Evolutionary conservation across 2,113 vertebrate species (phyloP).

Genomic region (Hippocampus comes): DNA sequence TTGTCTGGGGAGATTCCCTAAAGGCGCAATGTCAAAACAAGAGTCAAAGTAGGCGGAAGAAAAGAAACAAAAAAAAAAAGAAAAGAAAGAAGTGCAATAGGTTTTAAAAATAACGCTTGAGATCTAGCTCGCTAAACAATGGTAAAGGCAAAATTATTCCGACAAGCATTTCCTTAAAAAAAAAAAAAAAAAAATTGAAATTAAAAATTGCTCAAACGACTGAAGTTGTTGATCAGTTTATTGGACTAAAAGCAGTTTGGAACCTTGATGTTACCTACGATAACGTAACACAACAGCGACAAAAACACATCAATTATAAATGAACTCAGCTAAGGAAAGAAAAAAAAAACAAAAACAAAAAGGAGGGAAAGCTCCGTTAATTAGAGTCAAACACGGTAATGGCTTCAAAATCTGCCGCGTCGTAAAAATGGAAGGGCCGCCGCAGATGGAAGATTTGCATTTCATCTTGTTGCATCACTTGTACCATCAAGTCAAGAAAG

Average conservation of each 20-base stretch:
- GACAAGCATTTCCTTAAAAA: no score
- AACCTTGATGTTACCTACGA: no score
- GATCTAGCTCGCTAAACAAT: neutral
- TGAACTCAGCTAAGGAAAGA: neutral
- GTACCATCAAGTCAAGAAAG: neutral
- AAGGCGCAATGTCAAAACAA: constrained; percentile 4
- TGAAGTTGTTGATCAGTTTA: no score
- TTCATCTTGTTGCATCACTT: constrained; percentile 6
- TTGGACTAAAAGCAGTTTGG: no score
- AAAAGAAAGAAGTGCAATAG: neutral
- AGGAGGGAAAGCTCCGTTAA: neutral
- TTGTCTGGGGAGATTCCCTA: constrained; percentile 9
- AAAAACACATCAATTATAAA: neutral
- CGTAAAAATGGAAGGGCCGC: neutral
- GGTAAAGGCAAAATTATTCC: no score
- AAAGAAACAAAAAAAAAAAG: neutral
- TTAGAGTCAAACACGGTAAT: neutral
- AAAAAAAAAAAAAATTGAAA: no score
- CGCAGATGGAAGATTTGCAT: constrained; percentile 2
- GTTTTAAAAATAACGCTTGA: neutral
- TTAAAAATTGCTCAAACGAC: no score
- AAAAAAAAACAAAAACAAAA: no score
- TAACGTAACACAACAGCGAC: no score
- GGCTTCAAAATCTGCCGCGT: constrained; percentile 4
- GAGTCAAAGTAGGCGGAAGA: constrained; percentile 1